Evolutionary conservation across 2,888 invertebrate genomes (phyloP), one percentile per base, ranked within the genome.

Genomic region (Sphinx pinastri): DNA sequence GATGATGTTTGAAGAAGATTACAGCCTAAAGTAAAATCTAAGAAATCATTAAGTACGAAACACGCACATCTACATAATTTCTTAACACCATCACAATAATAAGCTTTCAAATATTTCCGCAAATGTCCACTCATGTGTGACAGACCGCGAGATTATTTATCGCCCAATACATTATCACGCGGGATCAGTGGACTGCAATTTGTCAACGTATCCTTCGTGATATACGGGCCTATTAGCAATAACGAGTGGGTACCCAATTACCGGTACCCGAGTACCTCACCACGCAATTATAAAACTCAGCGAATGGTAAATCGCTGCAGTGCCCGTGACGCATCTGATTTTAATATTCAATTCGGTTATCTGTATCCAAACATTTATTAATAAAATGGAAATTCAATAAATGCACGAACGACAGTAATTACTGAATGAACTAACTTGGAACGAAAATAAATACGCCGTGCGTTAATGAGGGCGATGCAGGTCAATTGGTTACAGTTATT

Each of bases 201-300:
- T 79, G 78, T 79, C 72, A 68, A 72, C 69, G 70, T 74, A 77
- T 77, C 76, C 77, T 71, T 68, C 55, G 59, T 78, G 79, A 82
- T 81, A 77, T 79, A 79, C 75, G 75, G 73, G 72, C 76, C 76
- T 74, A 75, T 77, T 80, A 73, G 75, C 77, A 75, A 77, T 81
- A 78, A 79, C 80, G 77, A 75, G 70, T 71, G 67, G 74, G 71
- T 71, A 78, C 76, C 79, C 83, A 83, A 82, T 84, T 84, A 84
- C 76, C 67, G 74, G 71, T 47, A 25, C 13, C 13, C n/a, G 31
- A 6, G n/a, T 60, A 47, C 16, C 58, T 58, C 63, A 49, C 63
- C 3, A 13, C 51, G 51, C 51, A 51, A 51, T 51, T 51, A 31
- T 58, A 58, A 58, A 58, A 8, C 38, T 58, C 58, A 38, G 31